Conservation (phyloP, 2,113 vertebrate genomes). For the Scopus umbretta region DNA sequence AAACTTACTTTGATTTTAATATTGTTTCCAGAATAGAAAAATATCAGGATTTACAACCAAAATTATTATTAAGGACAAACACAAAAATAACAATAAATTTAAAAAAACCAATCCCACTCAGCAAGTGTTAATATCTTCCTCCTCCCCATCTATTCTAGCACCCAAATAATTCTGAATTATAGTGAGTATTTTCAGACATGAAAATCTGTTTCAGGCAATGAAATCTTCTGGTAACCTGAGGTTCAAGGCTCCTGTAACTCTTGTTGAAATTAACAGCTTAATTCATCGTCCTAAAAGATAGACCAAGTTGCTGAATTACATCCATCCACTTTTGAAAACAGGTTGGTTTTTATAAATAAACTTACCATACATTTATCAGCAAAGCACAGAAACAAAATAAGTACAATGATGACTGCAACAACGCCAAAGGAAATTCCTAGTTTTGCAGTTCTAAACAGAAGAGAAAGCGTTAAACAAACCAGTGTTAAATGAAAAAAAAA, state of each 20-base stretch:
- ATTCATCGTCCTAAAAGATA: neutral
- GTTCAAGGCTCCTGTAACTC: neutral
- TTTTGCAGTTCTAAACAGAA: conserved; percentile 64
- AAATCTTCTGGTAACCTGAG: neutral
- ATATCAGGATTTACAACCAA: neutral
- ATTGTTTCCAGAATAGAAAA: neutral
- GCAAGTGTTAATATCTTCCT: neutral
- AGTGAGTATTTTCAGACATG: neutral
- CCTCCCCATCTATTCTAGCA: neutral
- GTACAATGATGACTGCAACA: conserved; percentile 75
- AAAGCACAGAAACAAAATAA: conserved; percentile 83
- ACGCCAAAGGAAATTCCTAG: conserved; percentile 81
- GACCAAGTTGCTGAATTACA: neutral
- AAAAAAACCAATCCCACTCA: neutral
- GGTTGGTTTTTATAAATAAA: neutral
- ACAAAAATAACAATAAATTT: neutral
- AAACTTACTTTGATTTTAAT: neutral
- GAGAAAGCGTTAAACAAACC: neutral
- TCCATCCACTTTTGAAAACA: neutral
- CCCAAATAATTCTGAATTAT: neutral
- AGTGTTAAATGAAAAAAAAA: neutral
- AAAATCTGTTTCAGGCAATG: neutral
- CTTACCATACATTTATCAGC: conserved; percentile 85
- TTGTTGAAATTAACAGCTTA: neutral
- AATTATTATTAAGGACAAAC: neutral